Base-by-base conservation (phyloP, 1,140 invertebrate genomes). In the Drosophila biarmipes region DNA sequence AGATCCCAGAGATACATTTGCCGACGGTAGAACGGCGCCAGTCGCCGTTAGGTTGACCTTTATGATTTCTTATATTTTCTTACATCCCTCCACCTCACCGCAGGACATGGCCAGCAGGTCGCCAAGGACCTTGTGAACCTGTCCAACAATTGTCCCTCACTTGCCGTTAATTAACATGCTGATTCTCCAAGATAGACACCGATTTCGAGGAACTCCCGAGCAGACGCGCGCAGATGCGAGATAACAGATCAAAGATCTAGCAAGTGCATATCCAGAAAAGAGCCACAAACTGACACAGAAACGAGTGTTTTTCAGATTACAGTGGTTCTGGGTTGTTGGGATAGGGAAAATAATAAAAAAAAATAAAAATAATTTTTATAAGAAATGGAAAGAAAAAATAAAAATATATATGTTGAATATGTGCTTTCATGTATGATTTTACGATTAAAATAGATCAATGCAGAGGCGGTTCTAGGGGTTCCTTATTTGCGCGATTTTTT, bases 121-220 rank as follows among this genome's bases (percentile, higher is more conserved):
- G 15, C 29, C 19, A 24, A 55, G 62, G 37, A 53, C 29, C 24
- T 19, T 38, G 34, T 31, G 15, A 43, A 15, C 63, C 24, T 34
- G 51, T 27, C 35, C 55, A 52, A 43, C 49, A 76, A 84, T 73
- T 66, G 59, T 82, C 71, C 64, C 21, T 21, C 78, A 66, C 72
- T 87, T 79, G 79, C 45, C 55, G 58, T 71, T 89, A 87, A 87
- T 87, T 87, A 89, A 74, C 58, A 71, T 78, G 66, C 59, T 51
- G 78, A 62, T 69, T 40, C 42, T 43, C 53, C 19, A 46, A 46
- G 52, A 69, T 46, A 49, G 43, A 27, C 19, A 21, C 31, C 27
- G 62, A 62, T 80, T 89, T 89, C 67, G 58, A 43, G 14, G 79
- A 87, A 84, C 19, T 78, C 52, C 17, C 42, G 56, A 54, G 43